Evolutionary conservation across 2,797 vertebrate species (phyloP), one percentile per base, ranked within the genome.

Genomic region (Distichodus sexfasciatus): DNA sequence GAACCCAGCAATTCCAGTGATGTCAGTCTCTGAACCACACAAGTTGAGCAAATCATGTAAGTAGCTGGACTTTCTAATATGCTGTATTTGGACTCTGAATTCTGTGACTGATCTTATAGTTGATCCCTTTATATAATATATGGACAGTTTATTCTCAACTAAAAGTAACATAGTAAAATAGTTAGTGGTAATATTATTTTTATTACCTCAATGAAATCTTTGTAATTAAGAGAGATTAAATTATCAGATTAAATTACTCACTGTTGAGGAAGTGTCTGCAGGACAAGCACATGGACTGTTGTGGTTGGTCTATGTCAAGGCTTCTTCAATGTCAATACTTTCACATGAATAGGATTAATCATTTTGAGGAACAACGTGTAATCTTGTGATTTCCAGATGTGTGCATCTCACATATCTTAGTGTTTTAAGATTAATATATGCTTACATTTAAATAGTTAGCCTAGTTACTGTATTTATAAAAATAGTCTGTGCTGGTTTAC

Each of bases 221-320:
- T 86, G 88, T 88, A 90, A 92, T 90, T 89, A 89, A 76, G 69
- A 75, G 86, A 89, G 89, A 90, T 90, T 90, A 90, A 84, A 84
- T 85, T 81, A 83, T 85, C 74, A 74, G 89, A 87, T 88, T 91
- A 86, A 87, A 76, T 78, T 77, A 79, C 81, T 31, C 76, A 82
- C 86, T 81, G 83, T 79, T 81, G 68, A 68, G 53, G 72, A 75
- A 77, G 74, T 79, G 82, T 72, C 77, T 83, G 79, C 64, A 76
- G 71, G 58, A 58, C 71, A 80, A 77, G 84, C 71, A 80, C 81
- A 82, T n/a, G n/a, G n/a, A n/a, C n/a, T n/a, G n/a, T 76, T 38
- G 74, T 53, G 73, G 70, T 82, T 83, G 87, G 87, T 80, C 81
- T 82, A 76, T 82, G 87, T 81, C 79, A 66, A 74, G 80, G 61